Evolutionary conservation across 2,888 invertebrate genomes (phyloP), one percentile per base, ranked within the genome.

Genomic region (Candidula unifasciata): DNA sequence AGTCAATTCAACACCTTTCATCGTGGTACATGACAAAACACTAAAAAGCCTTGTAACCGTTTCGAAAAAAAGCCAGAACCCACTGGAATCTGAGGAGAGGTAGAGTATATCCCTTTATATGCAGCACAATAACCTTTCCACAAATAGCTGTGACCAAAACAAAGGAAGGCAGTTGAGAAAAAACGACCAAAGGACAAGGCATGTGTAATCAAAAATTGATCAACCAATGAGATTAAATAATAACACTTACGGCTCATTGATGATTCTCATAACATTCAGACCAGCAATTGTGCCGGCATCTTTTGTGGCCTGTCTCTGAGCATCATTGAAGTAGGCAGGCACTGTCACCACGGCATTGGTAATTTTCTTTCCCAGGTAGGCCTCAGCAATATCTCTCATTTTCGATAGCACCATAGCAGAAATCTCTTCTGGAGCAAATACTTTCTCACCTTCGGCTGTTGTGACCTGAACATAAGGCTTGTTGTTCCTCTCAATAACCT

Each of bases 311-410:
- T 99, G 99, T 94, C 99, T 96, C 94, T 99, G 99, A 88, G 99
- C 99, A 94, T 99, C 99, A 93, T 99, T 99, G 96, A 99, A 99
- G 94, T 99, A 99, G 44, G 98, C 98, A 13, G 98, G 98, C 1
- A 98, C 98, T 0, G 98, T 98, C 73, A 98, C 97, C 24, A 98
- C 97, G 86, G 97, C 97, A 92, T 97, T 96, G 0, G 95, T 96
- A 27, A 97, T 96, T 91, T 96, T 97, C 94, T 99, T 98, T 89
- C 98, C 98, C 82, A 99, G 95, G 93, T 98, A 99, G n/a, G 98
- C 97, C 94, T 99, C 98, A 64, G 99, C 99, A 13, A 97, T 98
- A 94, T 98, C 98, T 95, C 97, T 99, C 99, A 99, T 99, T 94
- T 99, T 99, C 44, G 95, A 96, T 86, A 99, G 95, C 68, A 99